Evolutionary conservation across 2,888 invertebrate genomes (phyloP), one percentile per base, ranked within the genome.

Genomic region (Tetheella fluctuosa): DNA sequence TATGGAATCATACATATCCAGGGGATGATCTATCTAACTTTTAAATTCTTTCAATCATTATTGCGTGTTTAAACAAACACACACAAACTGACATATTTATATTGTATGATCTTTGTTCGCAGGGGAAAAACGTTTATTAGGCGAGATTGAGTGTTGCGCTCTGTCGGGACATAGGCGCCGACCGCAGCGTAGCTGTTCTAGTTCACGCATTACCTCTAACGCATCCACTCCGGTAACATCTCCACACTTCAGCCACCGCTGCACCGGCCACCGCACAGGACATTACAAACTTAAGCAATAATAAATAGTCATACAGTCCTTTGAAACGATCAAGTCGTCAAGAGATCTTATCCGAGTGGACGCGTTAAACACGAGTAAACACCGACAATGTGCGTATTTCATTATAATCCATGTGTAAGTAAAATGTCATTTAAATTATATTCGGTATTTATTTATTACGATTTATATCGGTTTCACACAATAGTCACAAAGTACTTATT

Each of bases 41-140:
- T 28, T 7, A 28, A 28, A 28, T 6, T 7, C 1, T 6, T 28
- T 28, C 2, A 28, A 2, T 7, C 7, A 28, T 28, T 28, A 28
- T 7, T 28, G 3, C 28, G 28, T 28, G 28, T 6, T 0, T 28
- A 7, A 28, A 28, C 7, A 28, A 28, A 28, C 28, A 28, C 28
- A 28, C 28, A 28, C 28, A 28, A 28, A 28, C 2, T 28, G 5
- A 6, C 28, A 7, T 28, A 28, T 28, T 28, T 28, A 28, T 28
- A n/a, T n/a, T n/a, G n/a, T n/a, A n/a, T n/a, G n/a, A n/a, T n/a
- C n/a, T 13, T 80, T 71, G 73, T 94, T 94, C 93, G 10, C 94
- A 97, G 97, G 84, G 97, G 97, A 82, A 95, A 95, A 95, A 97
- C 97, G 82, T 97, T 97, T 88, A 95, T 97, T 83, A 95, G 97